Conservation (phyloP, 2,797 vertebrate genomes). For the Acrocephalus scirpaceus region DNA sequence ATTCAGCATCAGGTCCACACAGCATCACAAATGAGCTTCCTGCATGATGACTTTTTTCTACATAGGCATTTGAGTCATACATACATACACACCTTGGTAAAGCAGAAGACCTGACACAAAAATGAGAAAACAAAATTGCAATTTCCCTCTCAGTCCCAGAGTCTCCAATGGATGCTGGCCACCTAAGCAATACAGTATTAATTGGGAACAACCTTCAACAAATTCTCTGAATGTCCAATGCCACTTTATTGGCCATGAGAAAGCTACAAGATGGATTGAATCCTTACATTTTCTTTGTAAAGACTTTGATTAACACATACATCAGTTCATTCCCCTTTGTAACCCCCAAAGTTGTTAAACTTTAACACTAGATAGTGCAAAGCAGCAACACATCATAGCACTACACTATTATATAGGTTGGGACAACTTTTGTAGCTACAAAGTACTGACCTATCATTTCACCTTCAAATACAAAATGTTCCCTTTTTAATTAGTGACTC, state of each 20-base stretch:
- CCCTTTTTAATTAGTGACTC: conserved; percentile 69
- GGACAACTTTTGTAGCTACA: background rate
- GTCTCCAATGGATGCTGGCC: background rate
- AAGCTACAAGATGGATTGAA: background rate
- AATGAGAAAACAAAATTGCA: background rate
- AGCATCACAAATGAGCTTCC: background rate
- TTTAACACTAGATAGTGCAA: background rate
- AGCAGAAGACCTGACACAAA: background rate
- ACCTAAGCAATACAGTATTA: background rate
- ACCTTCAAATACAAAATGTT: conserved; percentile 64
- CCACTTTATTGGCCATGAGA: background rate
- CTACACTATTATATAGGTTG: background rate
- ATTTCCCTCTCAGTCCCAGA: background rate
- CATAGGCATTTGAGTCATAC: background rate
- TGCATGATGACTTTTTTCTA: background rate
- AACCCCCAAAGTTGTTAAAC: background rate
- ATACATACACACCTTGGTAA: background rate
- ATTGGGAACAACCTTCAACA: background rate
- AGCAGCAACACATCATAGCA: background rate
- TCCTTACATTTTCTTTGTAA: background rate
- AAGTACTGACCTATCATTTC: conserved; percentile 59
- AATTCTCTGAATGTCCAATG: background rate
- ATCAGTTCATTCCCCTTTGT: background rate
- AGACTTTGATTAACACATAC: background rate
- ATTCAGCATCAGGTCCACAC: background rate